phyloP scores from a whole-genome alignment of 2,888 invertebrate species.

The Erpobdella octoculata region DNA sequence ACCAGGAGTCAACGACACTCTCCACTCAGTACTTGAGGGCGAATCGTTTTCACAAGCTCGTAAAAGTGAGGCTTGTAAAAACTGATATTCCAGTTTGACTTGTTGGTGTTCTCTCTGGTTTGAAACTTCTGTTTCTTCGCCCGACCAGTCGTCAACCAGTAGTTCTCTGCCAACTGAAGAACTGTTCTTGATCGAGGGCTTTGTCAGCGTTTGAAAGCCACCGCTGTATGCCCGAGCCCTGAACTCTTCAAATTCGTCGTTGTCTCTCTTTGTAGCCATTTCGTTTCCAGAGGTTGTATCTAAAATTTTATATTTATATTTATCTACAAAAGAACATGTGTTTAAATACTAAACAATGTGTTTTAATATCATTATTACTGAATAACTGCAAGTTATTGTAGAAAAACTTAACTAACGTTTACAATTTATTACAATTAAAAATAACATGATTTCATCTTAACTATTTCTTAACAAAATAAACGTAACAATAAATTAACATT shows the following conservation, averaged over 20 bases:
- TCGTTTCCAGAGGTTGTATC: neutral
- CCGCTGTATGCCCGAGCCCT: slow-evolving; percentile 30
- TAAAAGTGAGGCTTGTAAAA: neutral
- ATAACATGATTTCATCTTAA: too few species aligned
- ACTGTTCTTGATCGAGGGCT: neutral
- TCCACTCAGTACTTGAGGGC: neutral
- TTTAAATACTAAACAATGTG: too few species aligned
- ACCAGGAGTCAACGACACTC: neutral
- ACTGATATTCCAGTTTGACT: neutral
- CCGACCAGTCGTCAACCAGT: neutral
- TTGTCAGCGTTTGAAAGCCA: slow-evolving; percentile 8
- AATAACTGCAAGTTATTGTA: too few species aligned
- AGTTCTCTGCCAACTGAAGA: neutral
- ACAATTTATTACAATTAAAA: too few species aligned
- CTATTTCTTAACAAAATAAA: too few species aligned
- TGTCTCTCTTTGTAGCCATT: neutral
- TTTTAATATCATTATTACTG: too few species aligned
- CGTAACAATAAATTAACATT: too few species aligned
- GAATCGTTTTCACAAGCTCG: neutral
- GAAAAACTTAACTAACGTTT: too few species aligned
- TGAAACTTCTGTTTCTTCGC: too few species aligned
- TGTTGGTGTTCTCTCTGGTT: neutral
- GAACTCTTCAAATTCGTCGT: slow-evolving; percentile 30
- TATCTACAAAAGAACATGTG: neutral
- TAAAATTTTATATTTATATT: neutral